These are phyloP conservation scores for Patella ulyssiponensis DNA, from an alignment of 2,888 invertebrate species.

Conservation along the genomic window DNA sequence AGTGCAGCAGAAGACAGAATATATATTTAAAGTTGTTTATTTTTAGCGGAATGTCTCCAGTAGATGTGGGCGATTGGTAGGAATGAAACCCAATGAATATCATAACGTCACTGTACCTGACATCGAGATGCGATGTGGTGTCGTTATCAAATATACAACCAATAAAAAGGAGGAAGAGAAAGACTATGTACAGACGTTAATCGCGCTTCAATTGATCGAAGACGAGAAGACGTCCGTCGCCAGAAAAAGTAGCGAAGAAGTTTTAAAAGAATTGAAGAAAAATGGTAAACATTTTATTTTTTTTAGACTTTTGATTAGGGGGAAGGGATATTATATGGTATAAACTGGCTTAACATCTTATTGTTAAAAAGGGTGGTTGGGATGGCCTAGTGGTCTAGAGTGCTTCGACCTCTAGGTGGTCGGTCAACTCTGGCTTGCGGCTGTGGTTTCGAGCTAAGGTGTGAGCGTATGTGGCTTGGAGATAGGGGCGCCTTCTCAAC, in stretches of 20 bases:
- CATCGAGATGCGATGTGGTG: slow-evolving; percentile 75
- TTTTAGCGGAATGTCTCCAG: slow-evolving; percentile 74
- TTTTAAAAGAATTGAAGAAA: slow-evolving; percentile 46
- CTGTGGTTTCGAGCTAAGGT: too few relatives aligned
- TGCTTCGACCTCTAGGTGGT: too few relatives aligned
- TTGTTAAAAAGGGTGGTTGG: too few relatives aligned
- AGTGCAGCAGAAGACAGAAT: too few relatives aligned
- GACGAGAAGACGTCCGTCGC: slow-evolving; percentile 33
- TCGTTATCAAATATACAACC: slow-evolving; percentile 60
- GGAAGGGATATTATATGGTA: too few relatives aligned
- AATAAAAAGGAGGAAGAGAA: slow-evolving; percentile 37
- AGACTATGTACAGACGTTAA: slow-evolving; percentile 41
- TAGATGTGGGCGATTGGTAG: slow-evolving; percentile 77
- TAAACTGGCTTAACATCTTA: too few relatives aligned
- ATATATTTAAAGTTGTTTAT: too few relatives aligned
- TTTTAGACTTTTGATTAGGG: too few relatives aligned
- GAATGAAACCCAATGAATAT: slow-evolving; percentile 77
- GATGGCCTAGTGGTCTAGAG: too few relatives aligned
- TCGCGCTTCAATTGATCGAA: slow-evolving; percentile 43
- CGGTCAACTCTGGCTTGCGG: too few relatives aligned
- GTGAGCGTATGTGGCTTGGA: too few relatives aligned
- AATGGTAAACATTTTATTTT: slow-evolving; percentile 41
- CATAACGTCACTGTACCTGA: slow-evolving; percentile 77
- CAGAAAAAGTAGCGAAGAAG: slow-evolving; percentile 34
- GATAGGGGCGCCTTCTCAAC: too few relatives aligned